These are phyloP conservation scores for Pseudochromis fuscus DNA, from an alignment of 2,797 vertebrate species.

Conservation along the genomic window DNA sequence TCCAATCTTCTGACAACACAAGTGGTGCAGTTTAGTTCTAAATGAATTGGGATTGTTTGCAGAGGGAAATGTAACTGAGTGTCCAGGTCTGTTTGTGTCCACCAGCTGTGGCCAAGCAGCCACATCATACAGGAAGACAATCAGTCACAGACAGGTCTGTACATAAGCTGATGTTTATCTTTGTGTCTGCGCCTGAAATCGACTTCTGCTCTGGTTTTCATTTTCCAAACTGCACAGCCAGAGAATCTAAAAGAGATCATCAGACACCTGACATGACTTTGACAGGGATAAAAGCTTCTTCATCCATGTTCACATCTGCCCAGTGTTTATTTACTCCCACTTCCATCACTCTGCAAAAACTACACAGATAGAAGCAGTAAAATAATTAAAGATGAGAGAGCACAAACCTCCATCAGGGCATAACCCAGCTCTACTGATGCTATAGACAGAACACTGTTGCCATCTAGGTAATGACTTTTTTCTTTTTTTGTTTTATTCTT, in stretches of 20 bases:
- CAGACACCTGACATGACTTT: not conserved
- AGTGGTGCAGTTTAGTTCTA: not conserved
- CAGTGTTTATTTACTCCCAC: not conserved
- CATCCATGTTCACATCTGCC: not conserved
- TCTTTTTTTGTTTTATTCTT: too few species aligned
- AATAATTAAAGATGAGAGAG: too few species aligned
- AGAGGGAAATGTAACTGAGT: conserved; percentile 1
- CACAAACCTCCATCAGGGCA: too few species aligned
- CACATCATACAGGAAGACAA: conserved; percentile 22
- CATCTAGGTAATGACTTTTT: too few species aligned
- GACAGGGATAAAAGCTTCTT: not conserved
- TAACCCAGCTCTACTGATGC: too few species aligned
- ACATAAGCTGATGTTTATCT: conserved; percentile 1
- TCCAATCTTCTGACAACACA: not conserved
- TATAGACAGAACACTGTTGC: too few species aligned
- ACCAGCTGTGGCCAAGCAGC: conserved; percentile 14
- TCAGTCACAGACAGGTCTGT: not conserved
- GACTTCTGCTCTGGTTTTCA: not conserved
- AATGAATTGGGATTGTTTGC: conserved; percentile 5
- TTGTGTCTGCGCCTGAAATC: conserved; percentile 9
- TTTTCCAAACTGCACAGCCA: not conserved
- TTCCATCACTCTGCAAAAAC: not conserved
- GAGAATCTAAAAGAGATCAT: not conserved
- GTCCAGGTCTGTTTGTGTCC: conserved; percentile 1
- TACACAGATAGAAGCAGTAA: too few species aligned